Base-by-base conservation (phyloP, 2,113 vertebrate genomes). In the Sphaerodactylus townsendi region DNA sequence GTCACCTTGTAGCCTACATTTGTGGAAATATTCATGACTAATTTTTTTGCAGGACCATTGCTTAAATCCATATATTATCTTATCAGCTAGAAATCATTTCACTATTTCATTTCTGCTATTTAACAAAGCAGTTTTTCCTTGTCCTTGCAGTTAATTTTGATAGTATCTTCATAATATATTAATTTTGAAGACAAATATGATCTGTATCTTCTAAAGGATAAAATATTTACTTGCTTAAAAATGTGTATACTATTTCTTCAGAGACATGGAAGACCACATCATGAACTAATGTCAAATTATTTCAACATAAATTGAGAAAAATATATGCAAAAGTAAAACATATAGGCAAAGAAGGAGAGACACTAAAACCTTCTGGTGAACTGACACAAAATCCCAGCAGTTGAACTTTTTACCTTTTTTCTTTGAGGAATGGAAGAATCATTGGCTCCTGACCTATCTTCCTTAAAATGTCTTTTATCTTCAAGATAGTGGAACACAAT, bases 91-190 rank as follows among this genome's bases (percentile, higher is more conserved):
- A 39, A 86, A 73, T 85, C 87, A 88, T n/a, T 50, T 28, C 56
- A 19, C 56, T 41, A 2, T 48, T 28, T 44, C 41, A 73, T 64
- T 62, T 79, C 77, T 59, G 4, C 3, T 84, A 25, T 80, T 59
- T 82, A 81, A 85, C 85, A 75, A 88, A 70, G 90, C 86, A 14
- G 64, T 2, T 33, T 86, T 77, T n/a, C 84, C 85, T 14, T 86
- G 50, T 3, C 3, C 79, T 48, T 81, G 65, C 39, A 79, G 77
- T 83, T 48, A 2, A 50, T 88, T 89, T 44, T 74, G 50, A 87
- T 14, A 4, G 0, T 71, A 19, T 77, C 9, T 73, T 77, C 33
- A 88, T 23, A 85, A 35, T 33, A 62, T 59, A 86, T 59, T 78
- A 70, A 91, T 74, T 74, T 25, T 68, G 82, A 86, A 86, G 79